A percentile compares a stretch with the other conserved stretches of the same genome.
Evolutionary conservation across 2,888 invertebrate species (phyloP).

Genomic region (Alcis repandata): DNA sequence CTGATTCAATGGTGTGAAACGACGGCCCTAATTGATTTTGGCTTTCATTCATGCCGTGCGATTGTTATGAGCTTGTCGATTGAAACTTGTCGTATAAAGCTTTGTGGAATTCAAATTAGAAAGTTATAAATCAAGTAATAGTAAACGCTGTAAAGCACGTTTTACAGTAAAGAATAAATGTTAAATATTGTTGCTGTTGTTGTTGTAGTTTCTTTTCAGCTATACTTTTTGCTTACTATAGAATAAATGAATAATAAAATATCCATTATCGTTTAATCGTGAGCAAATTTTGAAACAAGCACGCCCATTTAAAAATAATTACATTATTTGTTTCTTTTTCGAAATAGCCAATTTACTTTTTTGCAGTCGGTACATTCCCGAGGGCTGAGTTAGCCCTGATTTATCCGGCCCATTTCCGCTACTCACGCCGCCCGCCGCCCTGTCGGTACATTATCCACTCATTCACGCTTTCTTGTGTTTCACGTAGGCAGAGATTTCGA

Average conservation of each 20-base stretch:
- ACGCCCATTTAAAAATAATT: too few relatives aligned
- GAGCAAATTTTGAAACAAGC: too few relatives aligned
- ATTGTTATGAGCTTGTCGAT: constrained; percentile 28
- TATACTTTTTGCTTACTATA: too few relatives aligned
- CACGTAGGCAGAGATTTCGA: constrained; percentile 11
- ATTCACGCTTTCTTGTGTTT: constrained; percentile 46
- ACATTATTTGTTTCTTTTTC: not conserved
- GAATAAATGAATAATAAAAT: too few relatives aligned
- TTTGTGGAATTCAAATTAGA: not conserved
- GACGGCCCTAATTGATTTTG: constrained; percentile 44
- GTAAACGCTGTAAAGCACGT: too few relatives aligned
- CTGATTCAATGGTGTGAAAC: constrained; percentile 39
- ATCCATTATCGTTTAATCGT: too few relatives aligned
- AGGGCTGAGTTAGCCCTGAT: constrained; percentile 76
- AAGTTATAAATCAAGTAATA: not conserved
- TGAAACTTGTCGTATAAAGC: constrained; percentile 4
- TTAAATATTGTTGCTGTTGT: too few relatives aligned
- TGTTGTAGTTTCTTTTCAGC: too few relatives aligned
- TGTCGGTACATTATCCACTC: constrained; percentile 55
- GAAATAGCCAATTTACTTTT: constrained; percentile 39
- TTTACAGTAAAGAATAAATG: too few relatives aligned
- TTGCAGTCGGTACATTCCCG: constrained; percentile 64
- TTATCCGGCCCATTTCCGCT: constrained; percentile 78
- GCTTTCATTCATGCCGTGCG: constrained; percentile 40
- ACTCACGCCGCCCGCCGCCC: constrained; percentile 49